Percentiles rank a stretch among this genome's conserved stretches.
These are phyloP conservation scores for Menura novaehollandiae DNA, from an alignment of 2,113 vertebrate genomes.

Conservation along the genomic window DNA sequence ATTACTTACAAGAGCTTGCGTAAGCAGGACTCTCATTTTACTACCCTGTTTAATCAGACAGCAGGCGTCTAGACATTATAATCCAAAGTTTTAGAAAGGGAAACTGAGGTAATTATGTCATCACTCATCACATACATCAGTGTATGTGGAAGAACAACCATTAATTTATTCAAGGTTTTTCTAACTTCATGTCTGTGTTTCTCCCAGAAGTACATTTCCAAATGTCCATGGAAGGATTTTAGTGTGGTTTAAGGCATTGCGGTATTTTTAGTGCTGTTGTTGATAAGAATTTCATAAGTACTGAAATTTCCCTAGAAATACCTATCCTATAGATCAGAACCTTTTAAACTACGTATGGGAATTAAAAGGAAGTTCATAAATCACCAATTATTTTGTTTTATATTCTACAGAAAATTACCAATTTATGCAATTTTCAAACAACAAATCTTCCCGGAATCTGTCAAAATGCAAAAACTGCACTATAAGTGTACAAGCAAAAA, in stretches of 20 bases:
- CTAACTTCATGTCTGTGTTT: background rate
- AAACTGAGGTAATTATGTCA: background rate
- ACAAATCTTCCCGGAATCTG: background rate
- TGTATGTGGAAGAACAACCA: background rate
- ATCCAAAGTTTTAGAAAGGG: background rate
- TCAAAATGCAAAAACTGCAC: background rate
- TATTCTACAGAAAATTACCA: background rate
- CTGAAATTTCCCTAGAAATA: background rate
- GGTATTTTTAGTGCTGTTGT: background rate
- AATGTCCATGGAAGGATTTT: background rate
- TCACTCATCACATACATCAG: background rate
- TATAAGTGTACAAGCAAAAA: background rate
- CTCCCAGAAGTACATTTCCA: background rate
- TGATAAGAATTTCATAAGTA: background rate
- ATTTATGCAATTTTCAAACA: background rate
- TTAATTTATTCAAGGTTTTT: background rate
- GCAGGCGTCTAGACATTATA: background rate
- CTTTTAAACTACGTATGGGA: background rate
- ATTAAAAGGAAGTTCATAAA: background rate
- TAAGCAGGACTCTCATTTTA: background rate
- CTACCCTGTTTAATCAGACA: background rate
- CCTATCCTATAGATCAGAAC: background rate
- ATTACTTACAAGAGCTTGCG: background rate
- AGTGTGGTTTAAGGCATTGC: background rate
- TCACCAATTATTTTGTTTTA: background rate